Evolutionary conservation across 1,140 invertebrate genomes (phyloP), one percentile per base, ranked within the genome.

Genomic region (Pseudomyrmex dendroicus): DNA sequence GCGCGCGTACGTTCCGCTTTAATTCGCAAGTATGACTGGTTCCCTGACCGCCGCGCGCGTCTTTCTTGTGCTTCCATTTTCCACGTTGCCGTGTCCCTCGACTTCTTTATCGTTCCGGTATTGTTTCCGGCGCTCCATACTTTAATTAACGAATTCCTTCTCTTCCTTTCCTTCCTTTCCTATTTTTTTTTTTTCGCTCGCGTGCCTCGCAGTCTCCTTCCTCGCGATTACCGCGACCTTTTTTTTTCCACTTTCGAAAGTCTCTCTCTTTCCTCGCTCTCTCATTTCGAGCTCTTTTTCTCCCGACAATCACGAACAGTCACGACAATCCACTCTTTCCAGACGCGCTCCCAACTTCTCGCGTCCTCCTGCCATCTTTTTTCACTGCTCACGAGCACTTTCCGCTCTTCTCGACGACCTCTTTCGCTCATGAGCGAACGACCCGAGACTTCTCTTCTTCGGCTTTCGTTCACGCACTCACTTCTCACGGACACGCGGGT

Each of bases 131-230:
- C 20, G 76, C 64, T 78, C 52, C 54, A 80, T 83, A 48, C 61
- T 83, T 57, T 78, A 77, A 77, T 83, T 83, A 83, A 83, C 73
- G 84, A 59, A 73, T 84, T 73, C 54, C 52, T 73, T 46, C 68
- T 61, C 46, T 59, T 52, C 68, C 13, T 25, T 59, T 59, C 25
- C 15, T 61, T 50, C 17, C 17, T 17, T 73, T 84, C n/a, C 50
- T 17, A 9, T 35, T 35, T 35, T 35, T 35, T 35, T 35, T 35
- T 35, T 35, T 0, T 35, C 44, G 17, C 54, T 83, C 63, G 52
- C 63, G n/a, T 67, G 56, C 70, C 72, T 70, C 70, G 25, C 57
- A 44, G 10, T 56, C n/a, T 54, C 59, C 54, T 15, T 50, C 76
- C 13, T 80, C 7, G 66, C 76, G 76, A 78, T 78, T 78, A 68